Conservation (phyloP, 2,113 vertebrate species). For the zebrafish (Danio rerio) region DNA sequence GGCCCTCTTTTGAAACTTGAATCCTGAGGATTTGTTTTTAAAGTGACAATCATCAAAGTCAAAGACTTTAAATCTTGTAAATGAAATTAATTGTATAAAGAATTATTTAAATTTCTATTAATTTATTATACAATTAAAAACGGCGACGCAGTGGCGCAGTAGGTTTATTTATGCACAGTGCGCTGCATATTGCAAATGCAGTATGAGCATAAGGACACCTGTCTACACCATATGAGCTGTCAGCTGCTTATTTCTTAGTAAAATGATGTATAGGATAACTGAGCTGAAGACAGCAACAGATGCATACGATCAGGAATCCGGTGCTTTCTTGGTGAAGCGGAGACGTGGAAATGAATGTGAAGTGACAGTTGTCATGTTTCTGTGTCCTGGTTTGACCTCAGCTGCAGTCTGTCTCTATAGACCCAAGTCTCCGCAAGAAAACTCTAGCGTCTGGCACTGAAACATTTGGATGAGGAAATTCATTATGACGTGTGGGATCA, state of each 20-base stretch:
- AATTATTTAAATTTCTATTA: too few relatives aligned
- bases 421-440: background rate
- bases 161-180: too few relatives aligned
- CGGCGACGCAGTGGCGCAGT: too few relatives aligned
- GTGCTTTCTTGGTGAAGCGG: background rate
- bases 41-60: too few relatives aligned
- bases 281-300: background rate
- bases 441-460: background rate
- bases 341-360: slow-evolving; percentile 23
- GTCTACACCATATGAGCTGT: background rate
- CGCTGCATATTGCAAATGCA: too few relatives aligned
- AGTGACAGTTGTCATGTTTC: slow-evolving; percentile 30
- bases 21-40: too few relatives aligned
- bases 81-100: too few relatives aligned
- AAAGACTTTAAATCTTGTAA: too few relatives aligned
- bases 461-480: slow-evolving; percentile 4
- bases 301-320: background rate
- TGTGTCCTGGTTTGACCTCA: background rate
- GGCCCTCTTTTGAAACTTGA: too few relatives aligned
- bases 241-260: slow-evolving; percentile 17
- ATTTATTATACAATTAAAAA: too few relatives aligned
- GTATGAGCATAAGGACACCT: background rate
- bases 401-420: background rate
- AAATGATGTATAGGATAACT: background rate
- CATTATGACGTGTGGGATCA: background rate